These are phyloP conservation scores for Calliopsis andreniformis DNA, from an alignment of 1,140 invertebrate species.

Conservation along the genomic window DNA sequence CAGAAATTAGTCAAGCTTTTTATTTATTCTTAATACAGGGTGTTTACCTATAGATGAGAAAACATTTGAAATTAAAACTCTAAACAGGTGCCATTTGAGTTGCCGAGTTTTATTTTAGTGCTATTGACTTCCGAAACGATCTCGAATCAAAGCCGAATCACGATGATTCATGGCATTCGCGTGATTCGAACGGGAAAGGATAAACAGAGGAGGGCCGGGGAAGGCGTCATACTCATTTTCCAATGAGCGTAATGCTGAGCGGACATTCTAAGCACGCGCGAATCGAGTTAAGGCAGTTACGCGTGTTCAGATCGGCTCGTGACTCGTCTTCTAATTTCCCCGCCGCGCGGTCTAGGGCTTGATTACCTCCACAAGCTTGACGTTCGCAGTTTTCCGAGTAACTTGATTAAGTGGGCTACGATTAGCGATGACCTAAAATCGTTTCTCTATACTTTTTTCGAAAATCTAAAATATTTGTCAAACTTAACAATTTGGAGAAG, in stretches of 20 bases:
- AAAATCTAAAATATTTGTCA: too few species aligned
- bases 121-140: too few species aligned
- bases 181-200: slow-evolving; percentile 6
- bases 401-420: background rate
- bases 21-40: too few species aligned
- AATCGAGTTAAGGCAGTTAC: slow-evolving; percentile 70
- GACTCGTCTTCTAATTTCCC: slow-evolving; percentile 72
- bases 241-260: slow-evolving; percentile 34
- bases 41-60: too few species aligned
- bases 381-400: background rate
- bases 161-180: background rate
- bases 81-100: too few species aligned
- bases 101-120: too few species aligned
- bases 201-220: slow-evolving; percentile 32
- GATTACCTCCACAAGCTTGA: too few species aligned
- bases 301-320: slow-evolving; percentile 71
- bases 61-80: too few species aligned
- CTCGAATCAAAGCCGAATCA: background rate
- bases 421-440: too few species aligned
- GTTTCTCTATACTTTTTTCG: too few species aligned
- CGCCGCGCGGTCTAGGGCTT: slow-evolving; percentile 18
- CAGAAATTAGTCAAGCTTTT: too few species aligned
- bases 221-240: slow-evolving; percentile 42
- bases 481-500: too few species aligned
- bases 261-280: slow-evolving; percentile 68